Conservation (phyloP, 1,140 invertebrate species). For the Drosophila pectinifera region DNA sequence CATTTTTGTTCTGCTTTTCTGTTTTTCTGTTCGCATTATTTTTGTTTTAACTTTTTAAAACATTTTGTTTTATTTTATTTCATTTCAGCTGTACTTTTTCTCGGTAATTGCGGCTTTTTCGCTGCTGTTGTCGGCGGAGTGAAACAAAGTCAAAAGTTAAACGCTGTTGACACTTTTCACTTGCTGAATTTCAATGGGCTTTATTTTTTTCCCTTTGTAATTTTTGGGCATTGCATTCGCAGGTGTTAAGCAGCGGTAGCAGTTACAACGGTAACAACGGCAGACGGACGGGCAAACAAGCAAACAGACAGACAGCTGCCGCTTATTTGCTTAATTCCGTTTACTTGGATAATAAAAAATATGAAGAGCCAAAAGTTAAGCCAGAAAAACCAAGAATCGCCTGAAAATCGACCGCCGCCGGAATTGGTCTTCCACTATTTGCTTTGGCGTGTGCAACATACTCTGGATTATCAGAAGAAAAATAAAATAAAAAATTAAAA, state of each 20-base stretch:
- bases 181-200: constrained; percentile 32
- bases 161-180: constrained; percentile 44
- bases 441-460: constrained; percentile 1
- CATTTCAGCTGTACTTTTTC: constrained; percentile 29
- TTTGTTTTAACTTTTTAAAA: constrained; percentile 54
- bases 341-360: constrained; percentile 33
- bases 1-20: constrained; percentile 29
- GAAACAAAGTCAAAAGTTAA: constrained; percentile 46
- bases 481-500: not conserved
- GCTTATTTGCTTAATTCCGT: constrained; percentile 55
- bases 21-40: constrained; percentile 7
- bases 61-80: constrained; percentile 34
- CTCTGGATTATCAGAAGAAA: constrained; percentile 5
- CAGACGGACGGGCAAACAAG: constrained; percentile 14
- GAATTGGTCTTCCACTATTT: constrained; percentile 30
- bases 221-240: constrained; percentile 54
- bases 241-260: constrained; percentile 52
- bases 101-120: constrained; percentile 31
- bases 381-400: not conserved
- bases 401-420: constrained; percentile 17
- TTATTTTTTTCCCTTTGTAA: constrained; percentile 1
- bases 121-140: constrained; percentile 1
- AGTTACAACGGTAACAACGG: constrained; percentile 16
- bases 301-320: constrained; percentile 57
- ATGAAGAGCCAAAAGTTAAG: constrained; percentile 6